Percentiles rank a stretch among this genome's conserved stretches.
Evolutionary conservation across 2,113 vertebrate species (phyloP).

Genomic region (Picathartes gymnocephalus): DNA sequence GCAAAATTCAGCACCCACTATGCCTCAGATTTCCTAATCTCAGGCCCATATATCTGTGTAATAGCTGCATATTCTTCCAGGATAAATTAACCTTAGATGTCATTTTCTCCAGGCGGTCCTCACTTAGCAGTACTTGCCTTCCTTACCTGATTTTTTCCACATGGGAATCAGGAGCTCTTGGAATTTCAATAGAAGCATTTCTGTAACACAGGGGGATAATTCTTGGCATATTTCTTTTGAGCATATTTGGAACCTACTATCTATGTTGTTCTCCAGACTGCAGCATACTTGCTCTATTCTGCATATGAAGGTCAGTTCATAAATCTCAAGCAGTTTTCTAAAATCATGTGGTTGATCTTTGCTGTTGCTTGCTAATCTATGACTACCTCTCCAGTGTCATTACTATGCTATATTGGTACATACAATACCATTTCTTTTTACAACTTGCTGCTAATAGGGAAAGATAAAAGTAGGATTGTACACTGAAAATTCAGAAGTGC

Average conservation of each 20-base stretch:
- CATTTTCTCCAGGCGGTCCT: background rate
- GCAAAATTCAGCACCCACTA: background rate
- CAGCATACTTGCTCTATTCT: background rate
- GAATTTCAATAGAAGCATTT: background rate
- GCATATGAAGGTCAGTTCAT: background rate
- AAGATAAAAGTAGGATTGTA: background rate
- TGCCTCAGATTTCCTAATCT: background rate
- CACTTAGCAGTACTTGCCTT: background rate
- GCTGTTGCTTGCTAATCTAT: background rate
- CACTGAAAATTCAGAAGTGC: background rate
- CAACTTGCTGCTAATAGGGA: background rate
- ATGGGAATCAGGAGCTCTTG: background rate
- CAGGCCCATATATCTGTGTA: background rate
- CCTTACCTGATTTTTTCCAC: background rate
- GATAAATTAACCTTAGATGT: background rate
- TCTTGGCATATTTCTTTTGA: background rate
- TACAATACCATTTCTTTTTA: background rate
- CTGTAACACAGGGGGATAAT: background rate
- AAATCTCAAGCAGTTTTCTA: background rate
- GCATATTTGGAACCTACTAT: background rate
- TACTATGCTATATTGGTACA: background rate
- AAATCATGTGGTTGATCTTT: slow-evolving; percentile 25
- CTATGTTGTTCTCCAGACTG: background rate
- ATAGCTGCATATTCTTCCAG: background rate
- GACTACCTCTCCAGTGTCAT: background rate